These are phyloP conservation scores for Pollenia griseotomentosa DNA, from an alignment of 2,888 invertebrate genomes.

Conservation along the genomic window DNA sequence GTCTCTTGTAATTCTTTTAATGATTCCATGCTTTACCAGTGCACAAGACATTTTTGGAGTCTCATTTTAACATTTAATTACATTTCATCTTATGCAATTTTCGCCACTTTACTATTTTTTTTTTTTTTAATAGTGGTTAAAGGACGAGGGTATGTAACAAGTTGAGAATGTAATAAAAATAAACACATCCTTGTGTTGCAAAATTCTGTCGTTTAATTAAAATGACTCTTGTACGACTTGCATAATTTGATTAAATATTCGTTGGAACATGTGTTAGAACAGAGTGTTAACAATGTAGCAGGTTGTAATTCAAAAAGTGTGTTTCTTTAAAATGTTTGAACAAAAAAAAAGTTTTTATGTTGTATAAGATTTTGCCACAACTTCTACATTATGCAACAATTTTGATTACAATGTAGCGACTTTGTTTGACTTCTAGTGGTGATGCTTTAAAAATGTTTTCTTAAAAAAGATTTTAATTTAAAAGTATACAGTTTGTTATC, in stretches of 20 bases:
- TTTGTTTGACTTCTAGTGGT: too few species aligned
- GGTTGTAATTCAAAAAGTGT: too few species aligned
- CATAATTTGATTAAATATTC: conserved; percentile 33
- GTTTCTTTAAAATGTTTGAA: too few species aligned
- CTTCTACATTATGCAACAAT: too few species aligned
- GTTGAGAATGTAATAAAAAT: conserved; percentile 3
- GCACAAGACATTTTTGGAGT: conserved; percentile 4
- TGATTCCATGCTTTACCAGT: not conserved
- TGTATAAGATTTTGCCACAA: not conserved
- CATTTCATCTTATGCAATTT: conserved; percentile 33
- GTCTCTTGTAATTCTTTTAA: conserved; percentile 2
- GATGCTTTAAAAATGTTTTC: too few species aligned
- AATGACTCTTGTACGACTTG: conserved; percentile 45
- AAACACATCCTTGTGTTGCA: not conserved
- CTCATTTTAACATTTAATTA: conserved; percentile 26
- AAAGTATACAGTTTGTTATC: too few species aligned
- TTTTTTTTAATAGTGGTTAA: conserved; percentile 21
- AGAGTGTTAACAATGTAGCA: not conserved
- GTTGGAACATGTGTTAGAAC: conserved; percentile 4
- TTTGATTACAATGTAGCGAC: too few species aligned
- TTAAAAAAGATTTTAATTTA: too few species aligned
- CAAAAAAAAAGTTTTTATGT: not conserved
- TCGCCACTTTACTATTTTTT: not conserved
- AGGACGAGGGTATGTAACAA: not conserved
- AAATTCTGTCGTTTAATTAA: conserved; percentile 45